Base-by-base conservation (phyloP, 2,113 vertebrate species). In the Leucopsar rothschildi region DNA sequence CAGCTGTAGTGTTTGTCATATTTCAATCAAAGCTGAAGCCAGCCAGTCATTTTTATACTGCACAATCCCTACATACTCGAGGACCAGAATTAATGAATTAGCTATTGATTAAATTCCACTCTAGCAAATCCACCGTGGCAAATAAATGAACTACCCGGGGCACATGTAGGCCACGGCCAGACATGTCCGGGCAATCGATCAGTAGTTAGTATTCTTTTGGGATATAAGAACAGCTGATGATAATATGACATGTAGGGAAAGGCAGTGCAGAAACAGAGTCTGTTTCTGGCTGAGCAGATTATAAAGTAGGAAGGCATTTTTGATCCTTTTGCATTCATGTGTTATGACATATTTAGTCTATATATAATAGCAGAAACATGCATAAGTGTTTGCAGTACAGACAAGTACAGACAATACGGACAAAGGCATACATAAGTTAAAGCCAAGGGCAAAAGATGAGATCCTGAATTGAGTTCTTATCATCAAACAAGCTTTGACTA, bases 41-140 rank as follows among this genome's bases (percentile, higher is more conserved):
- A 95, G 96, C 75, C 97, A 93, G 95, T 91, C 83, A 97, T 97
- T 98, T 97, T 97, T 97, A 94, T 94, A 96, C 95, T 82, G 93
- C 49, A 49, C 85, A 87, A 92, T 95, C 95, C 91, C 96, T 92
- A 93, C 94, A 84, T 95, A 97, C 97, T 97, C 37, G 4, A 97
- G 96, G 96, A 96, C 96, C 97, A 98, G 98, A 98, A 99, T 98
- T 98, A 99, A 98, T 98, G 98, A 99, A 99, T 99, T 98, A 99
- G 98, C 98, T 99, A 99, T 99, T 99, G 98, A 99, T 99, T 99
- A 98, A 98, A 98, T 98, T 98, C 98, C 98, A 98, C 98, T 98
- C 98, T 97, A 98, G 98, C 98, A 98, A 98, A 98, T 98, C 98
- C 98, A 98, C 98, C 97, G 97, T 98, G 98, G 98, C 98, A 98